Base-by-base conservation (phyloP, 1,140 invertebrate genomes). In the Achroia grisella region DNA sequence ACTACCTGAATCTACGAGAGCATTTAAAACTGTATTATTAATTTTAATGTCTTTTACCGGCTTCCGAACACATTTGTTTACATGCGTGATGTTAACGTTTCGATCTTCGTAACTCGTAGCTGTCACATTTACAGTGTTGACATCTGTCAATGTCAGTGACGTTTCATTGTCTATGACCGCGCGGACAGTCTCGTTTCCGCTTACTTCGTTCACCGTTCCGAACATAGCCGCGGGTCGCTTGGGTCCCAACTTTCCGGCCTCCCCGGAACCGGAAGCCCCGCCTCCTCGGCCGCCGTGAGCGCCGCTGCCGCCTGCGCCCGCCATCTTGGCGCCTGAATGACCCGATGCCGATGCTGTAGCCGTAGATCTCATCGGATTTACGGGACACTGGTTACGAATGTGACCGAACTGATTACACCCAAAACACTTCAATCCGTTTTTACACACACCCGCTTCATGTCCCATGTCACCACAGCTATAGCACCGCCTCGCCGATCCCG, bases 331-430 rank as follows among this genome's bases (percentile, higher is more conserved):
- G n/a, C n/a, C n/a, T n/a, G n/a, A n/a, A n/a, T n/a, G n/a, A n/a
- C n/a, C n/a, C 30, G 30, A 4, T 15, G 36, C 10, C 31, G 39
- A 15, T 39, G 37, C 5, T 15, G 14, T 10, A 23, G 14, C 9
- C 15, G 36, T 27, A 10, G 36, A n/a, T n/a, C n/a, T 39, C 5
- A n/a, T 39, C 5, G 36, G 10, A 4, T 23, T 39, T 4, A 30
- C 11, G 1, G 39, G 39, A 10, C 39, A 41, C 10, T 30, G 8
- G 10, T 4, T 9, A 29, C 27, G 5, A 41, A 41, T 41, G 31
- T 41, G 39, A 4, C 39, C 39, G 27, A 41, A 41, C 27, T n/a
- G 9, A 30, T 41, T 41, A 30, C 39, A 41, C 8, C 11, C 10
- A 14, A 41, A 41, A 15, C 39, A 41, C 11, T 41, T 41, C 6